Percentiles rank a stretch among this genome's conserved stretches.
phyloP scores from a whole-genome alignment of 2,113 vertebrate species.

The Lasiurus borealis region DNA sequence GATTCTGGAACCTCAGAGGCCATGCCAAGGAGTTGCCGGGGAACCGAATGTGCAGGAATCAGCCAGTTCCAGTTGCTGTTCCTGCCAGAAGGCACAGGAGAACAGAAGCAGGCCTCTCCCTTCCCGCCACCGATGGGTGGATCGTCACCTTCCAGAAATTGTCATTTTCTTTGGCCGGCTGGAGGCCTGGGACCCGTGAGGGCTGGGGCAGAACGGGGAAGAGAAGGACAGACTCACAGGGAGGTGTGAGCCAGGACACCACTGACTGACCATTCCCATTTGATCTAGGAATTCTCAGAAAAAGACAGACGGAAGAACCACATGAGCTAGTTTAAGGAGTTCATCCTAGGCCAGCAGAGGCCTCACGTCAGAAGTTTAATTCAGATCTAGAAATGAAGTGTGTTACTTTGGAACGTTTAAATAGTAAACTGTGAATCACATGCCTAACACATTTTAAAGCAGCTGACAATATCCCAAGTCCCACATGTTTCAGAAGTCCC shows the following conservation, averaged over 20 bases:
- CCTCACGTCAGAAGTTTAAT: not conserved
- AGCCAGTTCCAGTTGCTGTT: not conserved
- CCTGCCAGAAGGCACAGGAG: slow-evolving; percentile 8
- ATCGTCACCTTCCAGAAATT: not conserved
- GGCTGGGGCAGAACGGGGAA: not conserved
- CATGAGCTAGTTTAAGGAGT: not conserved
- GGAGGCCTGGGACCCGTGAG: not conserved
- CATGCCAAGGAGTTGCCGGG: slow-evolving; percentile 9
- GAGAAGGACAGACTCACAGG: not conserved
- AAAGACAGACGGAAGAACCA: not conserved
- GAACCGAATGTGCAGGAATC: slow-evolving; percentile 43
- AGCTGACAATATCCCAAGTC: not conserved
- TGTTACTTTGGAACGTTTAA: not conserved
- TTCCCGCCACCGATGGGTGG: not conserved
- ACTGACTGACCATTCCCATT: not conserved
- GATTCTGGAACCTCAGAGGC: not conserved
- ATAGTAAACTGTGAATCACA: not conserved
- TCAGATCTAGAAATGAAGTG: slow-evolving; percentile 7
- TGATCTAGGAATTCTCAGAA: not conserved
- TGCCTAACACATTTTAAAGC: not conserved
- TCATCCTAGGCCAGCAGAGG: not conserved
- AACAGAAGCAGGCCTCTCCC: not conserved
- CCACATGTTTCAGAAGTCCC: not conserved
- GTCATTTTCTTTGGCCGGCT: not conserved
- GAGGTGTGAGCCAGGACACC: not conserved